Evolutionary conservation across 1,140 invertebrate species (phyloP).

Genomic region (Portunus trituberculatus): DNA sequence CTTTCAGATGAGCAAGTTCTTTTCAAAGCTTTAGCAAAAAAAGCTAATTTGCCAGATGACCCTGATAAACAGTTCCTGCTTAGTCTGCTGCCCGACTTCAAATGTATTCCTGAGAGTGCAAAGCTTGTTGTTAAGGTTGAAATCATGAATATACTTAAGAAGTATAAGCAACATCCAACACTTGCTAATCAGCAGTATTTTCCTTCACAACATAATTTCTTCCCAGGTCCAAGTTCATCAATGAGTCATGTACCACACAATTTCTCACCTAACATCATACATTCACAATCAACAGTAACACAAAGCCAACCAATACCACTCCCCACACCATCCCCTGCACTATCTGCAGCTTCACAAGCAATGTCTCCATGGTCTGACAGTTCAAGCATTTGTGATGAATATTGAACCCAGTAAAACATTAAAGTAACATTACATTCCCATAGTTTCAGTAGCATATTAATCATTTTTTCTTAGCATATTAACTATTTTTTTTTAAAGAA

Average conservation of each 20-base stretch:
- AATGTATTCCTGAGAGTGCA: conserved; percentile 27
- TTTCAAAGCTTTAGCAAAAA: background rate
- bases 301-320: conserved; percentile 34
- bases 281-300: conserved; percentile 3
- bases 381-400: background rate
- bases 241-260: background rate
- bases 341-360: background rate
- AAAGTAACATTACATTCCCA: too few relatives aligned
- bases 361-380: background rate
- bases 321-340: background rate
- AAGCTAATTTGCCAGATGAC: background rate
- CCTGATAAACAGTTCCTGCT: conserved; percentile 37
- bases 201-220: background rate
- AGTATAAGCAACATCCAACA: conserved; percentile 37
- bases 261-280: background rate
- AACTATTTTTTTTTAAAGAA: too few relatives aligned
- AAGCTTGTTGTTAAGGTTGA: background rate
- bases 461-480: too few relatives aligned
- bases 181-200: background rate
- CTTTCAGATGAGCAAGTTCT: conserved; percentile 16
- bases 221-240: conserved; percentile 31
- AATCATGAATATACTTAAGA: conserved; percentile 33
- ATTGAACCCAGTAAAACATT: conserved; percentile 12
- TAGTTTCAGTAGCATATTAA: too few relatives aligned
- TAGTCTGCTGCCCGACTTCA: conserved; percentile 41